Conservation (phyloP, 2,888 invertebrate genomes). For the Parelbella ahira region DNA sequence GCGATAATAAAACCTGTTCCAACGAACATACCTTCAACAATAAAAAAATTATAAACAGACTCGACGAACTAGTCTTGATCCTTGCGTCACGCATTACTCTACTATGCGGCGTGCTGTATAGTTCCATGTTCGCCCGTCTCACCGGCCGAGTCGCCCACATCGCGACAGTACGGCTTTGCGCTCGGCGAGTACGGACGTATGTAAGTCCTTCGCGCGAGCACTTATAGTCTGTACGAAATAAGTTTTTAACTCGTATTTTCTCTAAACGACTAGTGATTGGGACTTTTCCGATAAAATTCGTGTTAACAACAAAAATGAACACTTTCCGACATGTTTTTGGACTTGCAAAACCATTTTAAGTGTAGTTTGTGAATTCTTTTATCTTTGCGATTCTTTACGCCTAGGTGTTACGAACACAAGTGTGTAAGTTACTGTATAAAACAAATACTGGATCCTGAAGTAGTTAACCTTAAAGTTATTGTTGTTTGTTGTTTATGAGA, state of each 20-base stretch:
- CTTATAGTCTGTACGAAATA: slow-evolving; percentile 58
- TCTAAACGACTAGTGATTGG: slow-evolving; percentile 28
- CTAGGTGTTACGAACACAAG: slow-evolving; percentile 66
- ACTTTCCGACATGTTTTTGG: slow-evolving; percentile 40
- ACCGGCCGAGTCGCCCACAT: slow-evolving; percentile 52
- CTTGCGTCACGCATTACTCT: slow-evolving; percentile 39
- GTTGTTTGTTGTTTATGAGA: slow-evolving; percentile 62
- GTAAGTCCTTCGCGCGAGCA: slow-evolving; percentile 37
- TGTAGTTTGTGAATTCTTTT: slow-evolving; percentile 60
- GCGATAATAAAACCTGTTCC: slow-evolving; percentile 14
- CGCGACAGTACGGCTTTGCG: slow-evolving; percentile 62
- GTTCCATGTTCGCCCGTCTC: slow-evolving; percentile 52
- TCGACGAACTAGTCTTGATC: slow-evolving; percentile 43
- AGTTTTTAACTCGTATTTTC: slow-evolving; percentile 53
- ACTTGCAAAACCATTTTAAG: slow-evolving; percentile 49
- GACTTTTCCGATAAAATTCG: slow-evolving; percentile 42
- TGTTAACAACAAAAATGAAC: slow-evolving; percentile 42
- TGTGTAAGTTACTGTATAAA: slow-evolving; percentile 66
- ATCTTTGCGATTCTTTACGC: slow-evolving; percentile 60
- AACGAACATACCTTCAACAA: slow-evolving; percentile 3
- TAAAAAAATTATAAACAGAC: slow-evolving; percentile 7
- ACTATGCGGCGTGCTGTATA: slow-evolving; percentile 45
- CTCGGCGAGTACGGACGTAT: slow-evolving; percentile 57
- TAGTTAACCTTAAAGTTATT: slow-evolving; percentile 53
- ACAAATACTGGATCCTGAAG: slow-evolving; percentile 57